phyloP scores from a whole-genome alignment of 1,140 invertebrate species.

The Drosophila trapezifrons region DNA sequence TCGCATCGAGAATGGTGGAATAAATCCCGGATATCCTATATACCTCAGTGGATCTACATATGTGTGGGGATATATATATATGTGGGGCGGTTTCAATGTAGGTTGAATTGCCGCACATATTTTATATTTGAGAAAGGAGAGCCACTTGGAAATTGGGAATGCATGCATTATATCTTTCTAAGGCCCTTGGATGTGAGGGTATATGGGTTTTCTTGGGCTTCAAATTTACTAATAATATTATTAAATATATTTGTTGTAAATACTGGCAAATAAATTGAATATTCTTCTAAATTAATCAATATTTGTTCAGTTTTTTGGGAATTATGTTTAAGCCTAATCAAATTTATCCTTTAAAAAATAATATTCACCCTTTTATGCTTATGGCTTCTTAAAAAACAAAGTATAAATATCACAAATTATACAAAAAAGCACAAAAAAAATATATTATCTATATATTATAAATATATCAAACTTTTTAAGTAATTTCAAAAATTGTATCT shows the following conservation, averaged over 20 bases:
- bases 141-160: slow-evolving; percentile 72
- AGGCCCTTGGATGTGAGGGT: not conserved
- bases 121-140: slow-evolving; percentile 49
- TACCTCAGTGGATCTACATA: slow-evolving; percentile 3
- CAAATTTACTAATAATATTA: not conserved
- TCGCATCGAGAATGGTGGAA: slow-evolving; percentile 36
- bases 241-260: not conserved
- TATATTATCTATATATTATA: too few relatives aligned
- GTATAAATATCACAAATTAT: too few relatives aligned
- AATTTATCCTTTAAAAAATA: too few relatives aligned
- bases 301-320: too few relatives aligned
- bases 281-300: too few relatives aligned
- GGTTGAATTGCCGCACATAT: slow-evolving; percentile 72
- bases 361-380: too few relatives aligned
- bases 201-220: not conserved
- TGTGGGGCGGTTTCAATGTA: slow-evolving; percentile 20
- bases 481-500: too few relatives aligned
- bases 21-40: slow-evolving; percentile 36
- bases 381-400: too few relatives aligned
- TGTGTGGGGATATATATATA: slow-evolving; percentile 1
- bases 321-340: too few relatives aligned
- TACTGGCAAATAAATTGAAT: too few relatives aligned
- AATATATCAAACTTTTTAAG: not conserved
- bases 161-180: slow-evolving; percentile 54
- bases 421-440: too few relatives aligned